phyloP scores from a whole-genome alignment of 2,797 vertebrate species.

The Lepidocolaptes lacrymiger region DNA sequence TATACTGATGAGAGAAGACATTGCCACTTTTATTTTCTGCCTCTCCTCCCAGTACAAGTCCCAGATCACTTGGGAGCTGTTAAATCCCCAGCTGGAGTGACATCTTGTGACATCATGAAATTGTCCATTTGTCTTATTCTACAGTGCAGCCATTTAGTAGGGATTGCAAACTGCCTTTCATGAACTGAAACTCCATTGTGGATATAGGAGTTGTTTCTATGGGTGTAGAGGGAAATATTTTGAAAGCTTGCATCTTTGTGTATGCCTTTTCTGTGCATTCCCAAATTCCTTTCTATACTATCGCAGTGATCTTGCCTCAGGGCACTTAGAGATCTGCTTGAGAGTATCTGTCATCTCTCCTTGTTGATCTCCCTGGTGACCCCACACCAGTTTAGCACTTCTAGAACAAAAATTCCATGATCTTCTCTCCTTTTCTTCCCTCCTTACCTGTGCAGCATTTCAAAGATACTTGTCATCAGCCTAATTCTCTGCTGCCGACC shows the following conservation, averaged over 20 bases:
- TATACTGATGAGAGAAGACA: neutral
- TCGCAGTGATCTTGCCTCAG: neutral
- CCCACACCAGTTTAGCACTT: slow-evolving; percentile 3
- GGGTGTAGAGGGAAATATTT: neutral
- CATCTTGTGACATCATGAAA: neutral
- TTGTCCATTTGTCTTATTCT: neutral
- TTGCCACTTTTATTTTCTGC: neutral
- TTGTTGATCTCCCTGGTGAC: slow-evolving; percentile 14
- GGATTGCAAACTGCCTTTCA: neutral
- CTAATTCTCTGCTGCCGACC: slow-evolving; percentile 20
- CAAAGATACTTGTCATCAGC: slow-evolving; percentile 37
- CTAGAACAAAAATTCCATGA: slow-evolving; percentile 7
- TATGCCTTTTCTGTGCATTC: neutral
- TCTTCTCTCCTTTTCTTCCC: slow-evolving; percentile 1
- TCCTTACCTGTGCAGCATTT: slow-evolving; percentile 43
- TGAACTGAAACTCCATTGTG: neutral
- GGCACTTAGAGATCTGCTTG: neutral
- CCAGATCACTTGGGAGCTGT: neutral
- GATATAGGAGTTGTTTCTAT: neutral
- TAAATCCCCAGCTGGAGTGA: neutral
- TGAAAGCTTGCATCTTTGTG: neutral
- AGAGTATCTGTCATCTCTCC: slow-evolving; percentile 41
- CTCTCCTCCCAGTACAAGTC: neutral
- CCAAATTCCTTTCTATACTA: neutral
- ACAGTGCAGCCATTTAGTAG: neutral